Conservation (phyloP, 1,140 invertebrate genomes). For the Hypsibius dujardini region DNA sequence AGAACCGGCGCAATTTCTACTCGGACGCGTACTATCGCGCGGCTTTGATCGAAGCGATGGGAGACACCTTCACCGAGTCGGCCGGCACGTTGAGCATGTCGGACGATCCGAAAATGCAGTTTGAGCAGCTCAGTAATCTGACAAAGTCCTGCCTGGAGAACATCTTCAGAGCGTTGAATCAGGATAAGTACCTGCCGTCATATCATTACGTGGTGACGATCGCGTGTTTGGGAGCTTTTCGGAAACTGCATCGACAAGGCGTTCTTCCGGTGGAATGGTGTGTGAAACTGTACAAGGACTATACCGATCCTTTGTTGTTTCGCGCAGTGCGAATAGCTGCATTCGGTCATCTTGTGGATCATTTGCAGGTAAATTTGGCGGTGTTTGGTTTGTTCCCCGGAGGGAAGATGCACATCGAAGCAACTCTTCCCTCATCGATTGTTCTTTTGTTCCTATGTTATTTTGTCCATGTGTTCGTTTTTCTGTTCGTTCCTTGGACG, state of each 20-base stretch:
- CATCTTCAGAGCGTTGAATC: slow-evolving; percentile 47
- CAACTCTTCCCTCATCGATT: too few relatives aligned
- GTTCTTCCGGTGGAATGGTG: slow-evolving; percentile 51
- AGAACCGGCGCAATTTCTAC: slow-evolving; percentile 74
- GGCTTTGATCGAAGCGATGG: slow-evolving; percentile 30
- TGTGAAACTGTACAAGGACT: slow-evolving; percentile 1
- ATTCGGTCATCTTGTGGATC: slow-evolving; percentile 69
- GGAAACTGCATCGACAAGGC: slow-evolving; percentile 78
- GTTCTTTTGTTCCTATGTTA: too few relatives aligned
- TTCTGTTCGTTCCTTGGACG: too few relatives aligned
- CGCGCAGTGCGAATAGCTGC: slow-evolving; percentile 56
- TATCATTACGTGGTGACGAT: slow-evolving; percentile 80
- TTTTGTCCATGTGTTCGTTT: too few relatives aligned
- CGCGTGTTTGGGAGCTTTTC: slow-evolving; percentile 68
- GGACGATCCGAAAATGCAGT: slow-evolving; percentile 13
- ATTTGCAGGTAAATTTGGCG: slow-evolving; percentile 24
- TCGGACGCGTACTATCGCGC: slow-evolving; percentile 46
- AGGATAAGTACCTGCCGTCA: slow-evolving; percentile 82
- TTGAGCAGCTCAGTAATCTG: slow-evolving; percentile 5
- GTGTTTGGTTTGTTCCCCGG: too few relatives aligned
- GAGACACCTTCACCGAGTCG: slow-evolving; percentile 1
- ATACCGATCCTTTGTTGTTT: slow-evolving; percentile 64
- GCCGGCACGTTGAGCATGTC: slow-evolving; percentile 6
- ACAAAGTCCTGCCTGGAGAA: slow-evolving; percentile 32
- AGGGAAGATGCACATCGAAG: too few relatives aligned